Conservation (phyloP, 2,797 vertebrate genomes). For the Bovichtus diacanthus region DNA sequence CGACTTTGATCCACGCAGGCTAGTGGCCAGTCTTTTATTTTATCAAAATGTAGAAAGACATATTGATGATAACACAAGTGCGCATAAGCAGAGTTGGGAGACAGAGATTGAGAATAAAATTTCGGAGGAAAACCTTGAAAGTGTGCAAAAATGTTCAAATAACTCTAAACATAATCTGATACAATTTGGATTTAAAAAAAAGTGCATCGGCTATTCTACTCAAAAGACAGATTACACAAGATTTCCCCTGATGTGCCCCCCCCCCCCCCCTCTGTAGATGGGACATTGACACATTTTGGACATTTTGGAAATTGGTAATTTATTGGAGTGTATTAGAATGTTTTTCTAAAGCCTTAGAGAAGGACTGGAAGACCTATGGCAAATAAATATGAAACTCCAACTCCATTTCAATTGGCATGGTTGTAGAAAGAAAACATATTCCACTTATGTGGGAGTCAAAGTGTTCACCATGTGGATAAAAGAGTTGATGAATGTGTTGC, state of each 20-base stretch:
- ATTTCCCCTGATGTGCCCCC: neutral
- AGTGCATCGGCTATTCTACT: neutral
- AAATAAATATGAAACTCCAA: too few relatives aligned
- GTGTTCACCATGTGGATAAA: neutral
- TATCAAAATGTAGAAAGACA: neutral
- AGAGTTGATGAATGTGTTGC: too few relatives aligned
- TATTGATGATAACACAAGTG: neutral
- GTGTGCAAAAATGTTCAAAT: neutral
- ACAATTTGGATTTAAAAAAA: too few relatives aligned
- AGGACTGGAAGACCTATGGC: too few relatives aligned
- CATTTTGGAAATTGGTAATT: too few relatives aligned
- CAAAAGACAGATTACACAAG: neutral
- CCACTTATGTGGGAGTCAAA: too few relatives aligned
- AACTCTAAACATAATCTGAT: neutral
- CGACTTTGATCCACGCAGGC: neutral
- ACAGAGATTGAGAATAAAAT: neutral
- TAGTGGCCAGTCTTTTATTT: neutral
- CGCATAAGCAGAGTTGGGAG: neutral
- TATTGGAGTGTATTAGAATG: too few relatives aligned
- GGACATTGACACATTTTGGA: too few relatives aligned
- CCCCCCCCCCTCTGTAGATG: too few relatives aligned
- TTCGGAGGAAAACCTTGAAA: neutral
- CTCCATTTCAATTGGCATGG: too few relatives aligned
- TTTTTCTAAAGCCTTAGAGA: too few relatives aligned
- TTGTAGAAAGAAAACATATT: too few relatives aligned